Percentiles rank a stretch among this genome's conserved stretches.
These are phyloP conservation scores for Pollenia amentaria DNA, from an alignment of 2,888 invertebrate species.

Conservation along the genomic window DNA sequence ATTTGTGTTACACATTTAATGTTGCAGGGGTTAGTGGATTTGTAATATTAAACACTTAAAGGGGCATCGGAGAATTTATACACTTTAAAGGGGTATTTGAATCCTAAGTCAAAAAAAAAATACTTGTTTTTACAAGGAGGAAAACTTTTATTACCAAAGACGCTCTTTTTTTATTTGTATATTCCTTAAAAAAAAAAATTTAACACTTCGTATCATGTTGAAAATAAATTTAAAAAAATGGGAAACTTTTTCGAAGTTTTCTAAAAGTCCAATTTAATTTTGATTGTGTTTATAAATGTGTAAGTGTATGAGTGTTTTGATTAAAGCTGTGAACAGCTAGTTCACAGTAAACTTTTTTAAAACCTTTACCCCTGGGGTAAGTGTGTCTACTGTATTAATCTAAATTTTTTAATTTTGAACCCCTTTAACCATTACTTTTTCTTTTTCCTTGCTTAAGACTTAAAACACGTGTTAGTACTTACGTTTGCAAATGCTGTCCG, in stretches of 20 bases:
- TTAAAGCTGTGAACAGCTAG: conserved; percentile 28
- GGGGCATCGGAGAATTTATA: neutral
- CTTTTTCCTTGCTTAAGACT: conserved; percentile 35
- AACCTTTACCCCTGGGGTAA: conserved; percentile 67
- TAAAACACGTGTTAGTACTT: conserved; percentile 83
- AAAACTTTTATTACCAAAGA: no score
- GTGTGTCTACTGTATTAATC: conserved; percentile 67
- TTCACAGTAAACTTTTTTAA: conserved; percentile 48
- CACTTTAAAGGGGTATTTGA: neutral
- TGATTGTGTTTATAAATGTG: conserved; percentile 20
- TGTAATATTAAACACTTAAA: conserved; percentile 22
- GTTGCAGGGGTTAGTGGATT: conserved; percentile 3
- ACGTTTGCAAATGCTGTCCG: conserved; percentile 92
- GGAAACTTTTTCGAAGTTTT: neutral
- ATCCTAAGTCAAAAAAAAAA: neutral
- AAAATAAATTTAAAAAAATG: no score
- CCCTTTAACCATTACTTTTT: conserved; percentile 47
- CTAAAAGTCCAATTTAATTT: conserved; percentile 54
- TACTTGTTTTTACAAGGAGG: no score
- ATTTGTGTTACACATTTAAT: conserved; percentile 22
- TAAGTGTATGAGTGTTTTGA: conserved; percentile 65
- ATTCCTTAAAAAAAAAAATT: no score
- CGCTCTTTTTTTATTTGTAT: no score
- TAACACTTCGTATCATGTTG: no score
- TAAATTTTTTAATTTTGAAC: conserved; percentile 42